Conservation (phyloP, 2,113 vertebrate species). For the Calypte anna region DNA sequence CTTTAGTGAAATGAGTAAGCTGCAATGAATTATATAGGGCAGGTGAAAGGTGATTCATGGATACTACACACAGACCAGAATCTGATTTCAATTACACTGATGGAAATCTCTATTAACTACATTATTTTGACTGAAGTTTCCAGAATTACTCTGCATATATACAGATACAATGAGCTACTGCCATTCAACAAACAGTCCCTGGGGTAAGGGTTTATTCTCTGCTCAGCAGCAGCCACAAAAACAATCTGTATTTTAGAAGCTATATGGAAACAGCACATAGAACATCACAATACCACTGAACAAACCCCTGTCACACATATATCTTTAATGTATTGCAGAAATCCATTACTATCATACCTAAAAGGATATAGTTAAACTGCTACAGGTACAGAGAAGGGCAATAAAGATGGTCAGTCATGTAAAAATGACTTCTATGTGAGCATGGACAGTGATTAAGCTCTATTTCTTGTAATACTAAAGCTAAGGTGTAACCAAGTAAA, state of each 20-base stretch:
- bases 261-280: not conserved
- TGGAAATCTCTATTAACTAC: not conserved
- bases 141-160: constrained; percentile 14
- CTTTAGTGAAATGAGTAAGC: constrained; percentile 1
- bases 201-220: not conserved
- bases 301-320: not conserved
- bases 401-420: not conserved
- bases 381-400: not conserved
- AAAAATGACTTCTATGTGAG: not conserved
- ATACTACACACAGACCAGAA: not conserved
- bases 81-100: not conserved
- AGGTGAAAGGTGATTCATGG: constrained; percentile 1
- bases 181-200: not conserved
- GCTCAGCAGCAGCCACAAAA: not conserved
- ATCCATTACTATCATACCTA: not conserved
- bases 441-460: not conserved
- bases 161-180: not conserved
- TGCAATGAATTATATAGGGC: not conserved
- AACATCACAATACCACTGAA: not conserved
- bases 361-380: not conserved
- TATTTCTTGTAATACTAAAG: not conserved
- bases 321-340: not conserved
- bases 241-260: not conserved
- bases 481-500: not conserved
- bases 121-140: constrained; percentile 23